phyloP scores from a whole-genome alignment of 2,113 vertebrate genomes.

The Brevimyrus niger region DNA sequence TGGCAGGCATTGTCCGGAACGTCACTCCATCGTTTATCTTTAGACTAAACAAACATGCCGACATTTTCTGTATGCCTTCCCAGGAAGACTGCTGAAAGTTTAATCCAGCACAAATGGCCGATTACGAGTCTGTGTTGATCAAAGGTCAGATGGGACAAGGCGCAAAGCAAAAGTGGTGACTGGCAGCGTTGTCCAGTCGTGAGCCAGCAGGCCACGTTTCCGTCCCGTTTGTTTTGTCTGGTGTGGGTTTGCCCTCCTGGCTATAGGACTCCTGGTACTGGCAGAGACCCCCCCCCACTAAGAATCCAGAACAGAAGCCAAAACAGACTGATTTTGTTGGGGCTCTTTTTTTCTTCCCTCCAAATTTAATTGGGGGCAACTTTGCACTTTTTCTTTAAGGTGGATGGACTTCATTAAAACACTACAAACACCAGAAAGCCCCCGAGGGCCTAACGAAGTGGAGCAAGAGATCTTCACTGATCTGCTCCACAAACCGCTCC shows the following conservation, averaged over 20 bases:
- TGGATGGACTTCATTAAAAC: neutral
- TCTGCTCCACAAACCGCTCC: neutral
- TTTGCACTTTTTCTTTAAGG: neutral
- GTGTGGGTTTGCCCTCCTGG: neutral
- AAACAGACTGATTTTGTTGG: neutral
- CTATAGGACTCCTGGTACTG: neutral
- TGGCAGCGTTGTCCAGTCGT: neutral
- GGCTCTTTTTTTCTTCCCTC: neutral
- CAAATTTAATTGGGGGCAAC: neutral
- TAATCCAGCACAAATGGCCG: neutral
- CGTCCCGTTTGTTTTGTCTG: neutral
- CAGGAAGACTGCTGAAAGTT: constrained; percentile 10
- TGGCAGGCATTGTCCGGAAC: neutral
- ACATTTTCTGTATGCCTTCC: constrained; percentile 15
- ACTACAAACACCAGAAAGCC: neutral
- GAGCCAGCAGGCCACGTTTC: neutral
- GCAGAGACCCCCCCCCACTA: neutral
- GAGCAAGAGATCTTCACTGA: neutral
- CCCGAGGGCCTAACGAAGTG: neutral
- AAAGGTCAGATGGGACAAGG: neutral
- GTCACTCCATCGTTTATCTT: constrained; percentile 1
- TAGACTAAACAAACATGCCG: constrained; percentile 13
- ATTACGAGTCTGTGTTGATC: neutral
- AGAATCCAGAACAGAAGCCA: constrained; percentile 2
- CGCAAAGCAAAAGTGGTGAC: no score